A percentile compares a stretch with the other conserved stretches of the same genome.
Evolutionary conservation across 2,888 invertebrate species (phyloP).

Genomic region (Phalangium opilio): DNA sequence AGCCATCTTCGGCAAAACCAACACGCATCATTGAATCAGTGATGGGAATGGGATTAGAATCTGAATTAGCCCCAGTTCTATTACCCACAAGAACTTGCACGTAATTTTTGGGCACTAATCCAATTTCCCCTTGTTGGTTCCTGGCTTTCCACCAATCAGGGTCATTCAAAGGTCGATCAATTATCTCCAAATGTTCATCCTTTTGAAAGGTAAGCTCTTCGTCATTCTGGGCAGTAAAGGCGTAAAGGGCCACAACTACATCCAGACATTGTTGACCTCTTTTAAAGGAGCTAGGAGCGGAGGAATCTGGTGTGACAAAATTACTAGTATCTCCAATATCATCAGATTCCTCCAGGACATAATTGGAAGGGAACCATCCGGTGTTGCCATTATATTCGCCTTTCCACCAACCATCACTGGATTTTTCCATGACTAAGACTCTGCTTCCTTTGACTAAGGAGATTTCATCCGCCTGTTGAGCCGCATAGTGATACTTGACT

Average conservation of each 20-base stretch:
- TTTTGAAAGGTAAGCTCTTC: slow-evolving; percentile 94
- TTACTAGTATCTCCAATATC: slow-evolving; percentile 15
- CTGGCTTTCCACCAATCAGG: slow-evolving; percentile 90
- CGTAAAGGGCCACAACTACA: slow-evolving; percentile 83
- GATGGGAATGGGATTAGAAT: slow-evolving; percentile 7
- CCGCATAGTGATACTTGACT: slow-evolving; percentile 69
- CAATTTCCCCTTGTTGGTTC: slow-evolving; percentile 78
- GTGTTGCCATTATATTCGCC: slow-evolving; percentile 43
- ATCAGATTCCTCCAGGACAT: slow-evolving; percentile 38
- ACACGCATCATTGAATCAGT: slow-evolving; percentile 11
- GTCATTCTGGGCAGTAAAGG: slow-evolving; percentile 60
- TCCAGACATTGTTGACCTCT: slow-evolving; percentile 42
- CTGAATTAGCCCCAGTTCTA: slow-evolving; percentile 6
- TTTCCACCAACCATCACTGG: slow-evolving; percentile 99
- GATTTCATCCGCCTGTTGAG: slow-evolving; percentile 90
- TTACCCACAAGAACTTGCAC: slow-evolving; percentile 45
- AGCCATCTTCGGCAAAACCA: slow-evolving; percentile 15
- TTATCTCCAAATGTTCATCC: slow-evolving; percentile 85
- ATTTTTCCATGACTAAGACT: slow-evolving; percentile 90
- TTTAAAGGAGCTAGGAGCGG: slow-evolving; percentile 14
- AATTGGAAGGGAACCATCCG: slow-evolving; percentile 98
- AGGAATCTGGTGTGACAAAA: slow-evolving; percentile 14
- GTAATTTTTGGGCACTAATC: slow-evolving; percentile 89
- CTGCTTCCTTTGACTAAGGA: slow-evolving; percentile 84
- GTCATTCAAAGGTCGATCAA: slow-evolving; percentile 90